Percentiles rank a stretch among this genome's conserved stretches.
These are phyloP conservation scores for Caenorhabditis sp. DNA, from an alignment of 2,888 invertebrate genomes.

Conservation along the genomic window DNA sequence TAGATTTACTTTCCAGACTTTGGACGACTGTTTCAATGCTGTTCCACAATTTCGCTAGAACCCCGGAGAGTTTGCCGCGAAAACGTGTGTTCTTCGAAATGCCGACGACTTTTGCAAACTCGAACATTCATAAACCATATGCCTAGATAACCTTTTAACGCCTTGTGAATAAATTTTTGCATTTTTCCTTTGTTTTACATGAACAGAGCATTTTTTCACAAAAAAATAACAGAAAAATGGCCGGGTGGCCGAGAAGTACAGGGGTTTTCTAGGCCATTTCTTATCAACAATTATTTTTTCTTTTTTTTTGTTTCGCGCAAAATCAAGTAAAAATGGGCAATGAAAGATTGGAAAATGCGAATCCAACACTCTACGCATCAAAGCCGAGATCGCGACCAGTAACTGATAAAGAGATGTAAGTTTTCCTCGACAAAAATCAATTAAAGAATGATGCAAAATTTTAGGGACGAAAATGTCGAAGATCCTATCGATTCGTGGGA, in stretches of 20 bases:
- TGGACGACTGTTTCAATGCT: neutral
- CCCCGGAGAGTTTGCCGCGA: neutral
- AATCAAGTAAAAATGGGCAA: slow-evolving; percentile 27
- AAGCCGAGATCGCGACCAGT: slow-evolving; percentile 40
- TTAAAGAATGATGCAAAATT: slow-evolving; percentile 1
- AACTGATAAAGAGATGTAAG: slow-evolving; percentile 20
- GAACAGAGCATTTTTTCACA: neutral
- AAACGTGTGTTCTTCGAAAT: neutral
- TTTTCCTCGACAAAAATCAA: no score
- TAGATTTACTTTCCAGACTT: neutral
- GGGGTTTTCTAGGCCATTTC: neutral
- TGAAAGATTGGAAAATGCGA: slow-evolving; percentile 51
- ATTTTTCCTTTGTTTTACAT: slow-evolving; percentile 1
- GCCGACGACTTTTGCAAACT: neutral
- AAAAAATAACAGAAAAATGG: neutral
- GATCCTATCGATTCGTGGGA: slow-evolving; percentile 64
- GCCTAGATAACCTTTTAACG: neutral
- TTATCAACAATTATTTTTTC: neutral
- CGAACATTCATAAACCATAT: neutral
- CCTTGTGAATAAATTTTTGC: neutral
- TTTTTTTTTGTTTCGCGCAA: neutral
- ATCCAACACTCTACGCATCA: slow-evolving; percentile 44
- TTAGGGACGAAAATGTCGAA: slow-evolving; percentile 49
- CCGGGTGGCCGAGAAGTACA: neutral
- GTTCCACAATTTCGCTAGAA: neutral